phyloP scores from a whole-genome alignment of 2,797 vertebrate species.

The Hirundo rustica region DNA sequence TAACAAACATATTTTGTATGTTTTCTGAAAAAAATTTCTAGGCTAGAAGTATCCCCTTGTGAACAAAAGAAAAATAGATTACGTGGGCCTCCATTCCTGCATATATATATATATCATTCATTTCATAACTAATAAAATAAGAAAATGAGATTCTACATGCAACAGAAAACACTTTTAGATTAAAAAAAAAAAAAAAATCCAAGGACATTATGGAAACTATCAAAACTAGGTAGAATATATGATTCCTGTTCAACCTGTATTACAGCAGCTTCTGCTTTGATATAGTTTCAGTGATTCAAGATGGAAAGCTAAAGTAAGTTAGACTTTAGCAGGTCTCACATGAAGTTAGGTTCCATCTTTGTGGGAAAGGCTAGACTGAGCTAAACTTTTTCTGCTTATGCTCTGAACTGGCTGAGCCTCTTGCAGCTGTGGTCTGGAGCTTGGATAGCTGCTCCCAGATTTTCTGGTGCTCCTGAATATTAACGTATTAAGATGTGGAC shows the following conservation, averaged over 20 bases:
- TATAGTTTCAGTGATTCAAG: background rate
- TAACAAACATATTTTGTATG: background rate
- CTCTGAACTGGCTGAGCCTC: background rate
- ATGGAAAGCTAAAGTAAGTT: background rate
- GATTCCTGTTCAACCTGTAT: background rate
- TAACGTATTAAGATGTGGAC: background rate
- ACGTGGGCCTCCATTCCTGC: background rate
- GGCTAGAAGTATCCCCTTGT: background rate
- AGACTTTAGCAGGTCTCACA: background rate
- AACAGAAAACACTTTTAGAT: background rate
- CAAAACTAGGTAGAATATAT: background rate
- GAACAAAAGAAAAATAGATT: background rate
- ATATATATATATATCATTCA: background rate
- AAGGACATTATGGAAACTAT: background rate
- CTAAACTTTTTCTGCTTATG: background rate
- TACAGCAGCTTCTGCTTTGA: background rate
- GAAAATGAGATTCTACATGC: background rate
- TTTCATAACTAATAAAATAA: background rate
- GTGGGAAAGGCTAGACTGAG: background rate
- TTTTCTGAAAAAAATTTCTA: background rate
- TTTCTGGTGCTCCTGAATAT: background rate
- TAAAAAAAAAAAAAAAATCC: background rate
- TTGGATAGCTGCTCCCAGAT: background rate
- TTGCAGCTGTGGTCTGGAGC: background rate
- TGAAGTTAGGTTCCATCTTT: background rate